Percentiles rank a stretch among this genome's conserved stretches.
These are phyloP conservation scores for Chymomyza costata DNA, from an alignment of 1,140 invertebrate genomes.

Conservation along the genomic window DNA sequence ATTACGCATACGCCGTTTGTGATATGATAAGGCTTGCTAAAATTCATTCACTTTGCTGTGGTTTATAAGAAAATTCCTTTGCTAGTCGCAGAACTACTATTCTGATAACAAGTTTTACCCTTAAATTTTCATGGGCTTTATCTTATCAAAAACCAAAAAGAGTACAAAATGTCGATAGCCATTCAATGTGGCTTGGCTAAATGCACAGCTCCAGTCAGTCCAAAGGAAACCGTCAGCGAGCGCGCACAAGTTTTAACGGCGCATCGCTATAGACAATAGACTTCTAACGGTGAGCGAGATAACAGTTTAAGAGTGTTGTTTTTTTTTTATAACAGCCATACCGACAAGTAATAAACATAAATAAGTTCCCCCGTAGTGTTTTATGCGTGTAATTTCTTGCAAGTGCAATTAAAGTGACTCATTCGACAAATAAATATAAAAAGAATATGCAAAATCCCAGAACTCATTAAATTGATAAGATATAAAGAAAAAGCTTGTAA, in stretches of 20 bases:
- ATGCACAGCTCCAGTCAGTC: conserved; percentile 47
- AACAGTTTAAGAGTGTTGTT: conserved; percentile 13
- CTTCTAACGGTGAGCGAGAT: conserved; percentile 46
- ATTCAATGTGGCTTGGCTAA: too few relatives aligned
- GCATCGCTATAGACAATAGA: conserved; percentile 12
- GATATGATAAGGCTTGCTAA: too few relatives aligned
- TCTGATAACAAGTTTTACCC: conserved; percentile 60
- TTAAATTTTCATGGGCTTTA: conserved; percentile 65
- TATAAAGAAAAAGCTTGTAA: conserved; percentile 15
- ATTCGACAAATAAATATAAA: conserved; percentile 13
- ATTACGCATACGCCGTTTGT: too few relatives aligned
- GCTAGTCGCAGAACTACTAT: too few relatives aligned
- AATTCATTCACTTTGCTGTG: too few relatives aligned
- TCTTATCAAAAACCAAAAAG: conserved; percentile 48
- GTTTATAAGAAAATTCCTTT: too few relatives aligned
- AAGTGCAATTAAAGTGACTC: conserved; percentile 43
- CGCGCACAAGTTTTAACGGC: conserved; percentile 15
- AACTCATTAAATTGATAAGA: conserved; percentile 63
- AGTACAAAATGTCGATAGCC: conserved; percentile 35
- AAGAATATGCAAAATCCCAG: conserved; percentile 31
- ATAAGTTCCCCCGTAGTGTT: neutral
- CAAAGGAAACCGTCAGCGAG: conserved; percentile 46
- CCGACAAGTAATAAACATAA: conserved; percentile 20
- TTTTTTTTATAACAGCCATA: conserved; percentile 19
- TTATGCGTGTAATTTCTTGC: conserved; percentile 36